Base-by-base conservation (phyloP, 2,888 invertebrate genomes). In the Ceriagrion tenellum region DNA sequence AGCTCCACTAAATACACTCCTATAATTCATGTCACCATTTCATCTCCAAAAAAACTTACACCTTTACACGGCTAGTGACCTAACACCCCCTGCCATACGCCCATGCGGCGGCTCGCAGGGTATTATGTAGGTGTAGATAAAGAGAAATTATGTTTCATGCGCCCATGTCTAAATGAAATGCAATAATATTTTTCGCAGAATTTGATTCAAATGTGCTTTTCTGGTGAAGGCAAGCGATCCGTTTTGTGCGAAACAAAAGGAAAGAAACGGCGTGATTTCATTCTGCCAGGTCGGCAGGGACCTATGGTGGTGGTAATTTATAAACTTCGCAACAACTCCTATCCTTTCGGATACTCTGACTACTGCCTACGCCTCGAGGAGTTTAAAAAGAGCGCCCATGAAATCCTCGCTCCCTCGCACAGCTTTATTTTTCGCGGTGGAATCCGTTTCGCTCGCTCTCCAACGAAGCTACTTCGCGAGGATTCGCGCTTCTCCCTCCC, bases 381-480 rank as follows among this genome's bases (percentile, higher is more conserved):
- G 81, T 81, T 20, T 69, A 0, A n/a, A 69, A 69, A 69, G 69
- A 69, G 69, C 26, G 4, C 47, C 8, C 47, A 8, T 8, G 4
- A 47, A 47, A 47, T 47, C 47, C 47, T 47, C 47, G 2, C 8
- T 2, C 47, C 8, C 8, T 23, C 23, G 56, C 63, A 20, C 69
- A 26, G 69, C 23, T 69, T 69, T 69, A 69, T 69, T 69, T 69
- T 69, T 26, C n/a, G 23, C n/a, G 26, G 69, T 8, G 69, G 69
- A 69, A 69, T 69, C 69, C 69, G 69, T 69, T 69, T 69, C 69
- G n/a, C 69, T 69, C n/a, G 69, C 69, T n/a, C 69, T 26, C 47
- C 47, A n/a, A n/a, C 10, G n/a, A 26, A n/a, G 4, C 69, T n/a
- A 69, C 69, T 69, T 69, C 26, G 69, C 8, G 69, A 47, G 47